Conservation (phyloP, 2,113 vertebrate genomes). For the Rhynchopsitta pachyrhyncha region DNA sequence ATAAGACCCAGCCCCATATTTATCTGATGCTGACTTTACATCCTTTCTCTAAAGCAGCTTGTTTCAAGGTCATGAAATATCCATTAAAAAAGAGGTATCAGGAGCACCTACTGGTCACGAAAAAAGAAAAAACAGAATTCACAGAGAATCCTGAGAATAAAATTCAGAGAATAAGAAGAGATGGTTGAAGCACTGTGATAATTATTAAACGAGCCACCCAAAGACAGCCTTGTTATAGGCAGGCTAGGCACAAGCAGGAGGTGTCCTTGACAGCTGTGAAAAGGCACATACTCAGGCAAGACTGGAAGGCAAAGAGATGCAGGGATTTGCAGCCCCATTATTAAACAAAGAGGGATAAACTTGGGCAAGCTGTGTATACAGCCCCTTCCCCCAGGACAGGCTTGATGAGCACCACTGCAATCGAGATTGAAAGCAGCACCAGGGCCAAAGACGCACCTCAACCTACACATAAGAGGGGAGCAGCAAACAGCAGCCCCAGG, state of each 20-base stretch:
- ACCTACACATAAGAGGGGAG: not conserved
- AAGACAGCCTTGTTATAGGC: not conserved
- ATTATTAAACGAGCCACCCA: not conserved
- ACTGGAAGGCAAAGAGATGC: not conserved
- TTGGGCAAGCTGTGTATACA: not conserved
- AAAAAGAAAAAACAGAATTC: not conserved
- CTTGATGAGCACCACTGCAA: not conserved
- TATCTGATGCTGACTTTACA: not conserved
- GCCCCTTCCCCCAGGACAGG: not conserved
- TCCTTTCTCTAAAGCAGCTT: not conserved
- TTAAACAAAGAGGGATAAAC: not conserved
- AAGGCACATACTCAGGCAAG: not conserved
- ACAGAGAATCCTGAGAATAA: too few species aligned
- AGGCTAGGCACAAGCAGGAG: not conserved
- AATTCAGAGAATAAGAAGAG: not conserved
- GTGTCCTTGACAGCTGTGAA: not conserved
- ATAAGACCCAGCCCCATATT: not conserved
- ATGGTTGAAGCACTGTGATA: not conserved
- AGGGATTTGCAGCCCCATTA: not conserved
- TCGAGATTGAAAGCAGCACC: not conserved
- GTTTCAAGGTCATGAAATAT: not conserved
- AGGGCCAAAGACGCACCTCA: not conserved
- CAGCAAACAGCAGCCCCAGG: not conserved
- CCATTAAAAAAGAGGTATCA: not conserved
- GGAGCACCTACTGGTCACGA: not conserved